phyloP scores from a whole-genome alignment of 2,888 invertebrate genomes.

The Amiota mariae region DNA sequence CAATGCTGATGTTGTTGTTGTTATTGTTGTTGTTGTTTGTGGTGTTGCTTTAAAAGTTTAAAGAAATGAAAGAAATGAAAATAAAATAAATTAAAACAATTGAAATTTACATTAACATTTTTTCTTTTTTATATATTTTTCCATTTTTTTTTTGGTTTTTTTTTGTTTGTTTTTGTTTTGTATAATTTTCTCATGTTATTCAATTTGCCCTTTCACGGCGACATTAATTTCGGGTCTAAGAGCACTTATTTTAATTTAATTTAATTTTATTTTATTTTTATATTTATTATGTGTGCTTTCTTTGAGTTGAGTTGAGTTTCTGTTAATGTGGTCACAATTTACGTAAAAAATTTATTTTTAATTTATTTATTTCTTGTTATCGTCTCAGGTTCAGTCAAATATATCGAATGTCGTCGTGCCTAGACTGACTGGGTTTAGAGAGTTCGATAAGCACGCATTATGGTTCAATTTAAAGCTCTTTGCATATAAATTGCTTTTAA shows the following conservation, averaged over 20 bases:
- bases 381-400: neutral
- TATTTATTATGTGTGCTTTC: conserved; percentile 49
- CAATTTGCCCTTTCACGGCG: conserved; percentile 31
- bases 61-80: neutral
- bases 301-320: conserved; percentile 51
- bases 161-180: conserved; percentile 9
- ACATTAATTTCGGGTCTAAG: conserved; percentile 15
- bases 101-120: conserved; percentile 48
- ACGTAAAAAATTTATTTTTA: conserved; percentile 66
- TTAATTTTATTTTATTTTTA: conserved; percentile 32
- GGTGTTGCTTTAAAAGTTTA: too few species aligned
- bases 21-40: too few species aligned
- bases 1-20: too few species aligned
- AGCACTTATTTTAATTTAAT: conserved; percentile 6
- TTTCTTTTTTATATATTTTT: conserved; percentile 4
- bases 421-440: conserved; percentile 16
- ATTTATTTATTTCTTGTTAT: conserved; percentile 60
- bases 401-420: conserved; percentile 2
- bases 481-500: conserved; percentile 45
- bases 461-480: conserved; percentile 48
- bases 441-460: conserved; percentile 63
- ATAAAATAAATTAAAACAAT: conserved; percentile 52
- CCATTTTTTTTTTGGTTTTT: neutral
- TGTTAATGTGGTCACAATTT: conserved; percentile 62
- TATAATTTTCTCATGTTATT: conserved; percentile 32